phyloP scores from a whole-genome alignment of 2,888 invertebrate genomes.

The Drosophila eohydei region DNA sequence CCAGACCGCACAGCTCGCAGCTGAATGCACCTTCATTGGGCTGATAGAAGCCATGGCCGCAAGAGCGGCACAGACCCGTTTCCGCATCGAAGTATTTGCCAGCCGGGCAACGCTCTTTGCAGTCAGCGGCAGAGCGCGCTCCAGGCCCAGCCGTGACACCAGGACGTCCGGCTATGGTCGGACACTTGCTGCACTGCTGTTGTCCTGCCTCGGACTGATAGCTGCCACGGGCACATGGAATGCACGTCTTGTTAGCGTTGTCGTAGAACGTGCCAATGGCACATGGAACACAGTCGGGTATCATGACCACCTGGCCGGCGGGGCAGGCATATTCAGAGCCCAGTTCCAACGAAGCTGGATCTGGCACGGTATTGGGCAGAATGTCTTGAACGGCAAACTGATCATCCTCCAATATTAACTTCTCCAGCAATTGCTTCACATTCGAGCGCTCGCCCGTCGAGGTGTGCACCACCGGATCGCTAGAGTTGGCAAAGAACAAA shows the following conservation, averaged over 20 bases:
- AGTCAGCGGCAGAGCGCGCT: slow-evolving; percentile 94
- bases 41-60: slow-evolving; percentile 97
- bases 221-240: slow-evolving; percentile 93
- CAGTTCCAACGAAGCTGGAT: slow-evolving; percentile 94
- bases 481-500: slow-evolving; percentile 79
- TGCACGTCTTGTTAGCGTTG: slow-evolving; percentile 90
- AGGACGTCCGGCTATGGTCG: slow-evolving; percentile 94
- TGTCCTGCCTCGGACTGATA: slow-evolving; percentile 98
- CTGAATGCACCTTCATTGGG: slow-evolving; percentile 95
- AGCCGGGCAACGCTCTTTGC: slow-evolving; percentile 96
- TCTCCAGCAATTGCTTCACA: slow-evolving; percentile 93
- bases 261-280: slow-evolving; percentile 95
- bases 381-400: slow-evolving; percentile 97
- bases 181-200: slow-evolving; percentile 94
- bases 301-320: slow-evolving; percentile 96
- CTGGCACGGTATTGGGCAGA: slow-evolving; percentile 96
- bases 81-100: slow-evolving; percentile 97
- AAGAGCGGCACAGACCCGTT: slow-evolving; percentile 94
- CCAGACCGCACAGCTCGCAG: slow-evolving; percentile 94
- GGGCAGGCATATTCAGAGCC: slow-evolving; percentile 97
- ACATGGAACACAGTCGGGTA: slow-evolving; percentile 97
- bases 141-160: slow-evolving; percentile 95
- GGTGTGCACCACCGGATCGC: slow-evolving; percentile 95
- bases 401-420: slow-evolving; percentile 95
- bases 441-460: slow-evolving; percentile 94